Evolutionary conservation across 2,113 vertebrate genomes (phyloP), one percentile per base, ranked within the genome.

Genomic region (Chlorodrepanis virens): DNA sequence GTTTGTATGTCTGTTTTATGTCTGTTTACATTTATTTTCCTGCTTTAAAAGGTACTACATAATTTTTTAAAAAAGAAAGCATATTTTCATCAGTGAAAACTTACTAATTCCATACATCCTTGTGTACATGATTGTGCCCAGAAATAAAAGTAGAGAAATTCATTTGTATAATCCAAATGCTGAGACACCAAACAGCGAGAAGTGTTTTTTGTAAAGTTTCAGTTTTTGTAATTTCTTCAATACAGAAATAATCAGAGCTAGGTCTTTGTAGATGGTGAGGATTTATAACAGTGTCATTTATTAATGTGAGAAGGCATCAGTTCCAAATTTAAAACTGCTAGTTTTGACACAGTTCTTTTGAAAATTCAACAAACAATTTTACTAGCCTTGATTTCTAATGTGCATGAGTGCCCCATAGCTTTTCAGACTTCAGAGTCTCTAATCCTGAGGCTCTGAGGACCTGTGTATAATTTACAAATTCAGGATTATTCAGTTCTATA

Each of bases 381-480:
- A 0, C 13, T 59, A 52, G 12, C 35, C 24, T 60, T 39, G 49
- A 27, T 54, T 84, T 90, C 60, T 44, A 63, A 31, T 5, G 39
- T 12, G 21, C 11, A 1, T 39, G 28, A 50, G 14, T 11, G 2
- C 9, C 11, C 6, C 13, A 25, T 11, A 57, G 9, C 4, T 44
- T 22, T 50, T 53, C 7, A 54, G 50, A 57, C 22, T 63, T 67
- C 18, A 28, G n/a, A 11, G 16, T 7, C 1, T 61, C 29, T 50
- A 60, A 79, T 63, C 40, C 37, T 61, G 61, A 50, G 28, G 2
- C 10, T 37, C 1, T 80, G 53, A 5, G 24, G 7, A 47, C 4
- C 1, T 18, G 12, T 2, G 3, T 16, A 12, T 19, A 42, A 37
- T 4, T 67, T 53, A 27, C 0, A 12, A 67, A 49, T 50, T 78